Evolutionary conservation across 2,113 vertebrate genomes (phyloP).

Genomic region (Ptychochromis oligacanthus): DNA sequence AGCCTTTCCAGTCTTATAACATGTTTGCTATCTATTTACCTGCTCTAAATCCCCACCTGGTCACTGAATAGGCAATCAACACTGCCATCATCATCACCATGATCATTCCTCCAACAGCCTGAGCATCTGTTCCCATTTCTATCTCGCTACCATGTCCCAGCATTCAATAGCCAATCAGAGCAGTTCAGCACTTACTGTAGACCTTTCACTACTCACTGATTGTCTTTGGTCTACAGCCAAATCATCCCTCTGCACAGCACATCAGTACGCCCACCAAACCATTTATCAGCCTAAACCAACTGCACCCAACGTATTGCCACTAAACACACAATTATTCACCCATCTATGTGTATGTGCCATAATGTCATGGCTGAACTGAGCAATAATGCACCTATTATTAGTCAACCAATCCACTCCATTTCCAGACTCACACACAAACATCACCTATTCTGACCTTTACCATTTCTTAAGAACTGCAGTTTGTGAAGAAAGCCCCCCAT

Average conservation of each 20-base stretch:
- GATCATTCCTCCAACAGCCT: neutral
- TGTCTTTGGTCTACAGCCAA: constrained; percentile 1
- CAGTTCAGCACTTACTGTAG: neutral
- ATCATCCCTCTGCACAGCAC: neutral
- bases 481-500: neutral
- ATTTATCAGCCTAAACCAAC: neutral
- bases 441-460: neutral
- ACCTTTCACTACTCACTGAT: neutral
- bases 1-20: neutral
- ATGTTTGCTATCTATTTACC: neutral
- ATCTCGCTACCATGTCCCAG: neutral
- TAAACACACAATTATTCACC: neutral
- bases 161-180: constrained; percentile 46
- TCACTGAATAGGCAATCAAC: constrained; percentile 40
- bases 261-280: neutral
- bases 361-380: neutral
- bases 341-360: neutral
- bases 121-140: constrained; percentile 39
- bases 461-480: neutral
- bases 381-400: neutral
- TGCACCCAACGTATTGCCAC: neutral
- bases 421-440: neutral
- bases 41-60: neutral
- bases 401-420: neutral
- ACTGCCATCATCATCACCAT: neutral